A percentile compares a stretch with the other conserved stretches of the same genome.
Conservation (phyloP, 1,140 invertebrate species). For the Eurosta solidaginis region DNA sequence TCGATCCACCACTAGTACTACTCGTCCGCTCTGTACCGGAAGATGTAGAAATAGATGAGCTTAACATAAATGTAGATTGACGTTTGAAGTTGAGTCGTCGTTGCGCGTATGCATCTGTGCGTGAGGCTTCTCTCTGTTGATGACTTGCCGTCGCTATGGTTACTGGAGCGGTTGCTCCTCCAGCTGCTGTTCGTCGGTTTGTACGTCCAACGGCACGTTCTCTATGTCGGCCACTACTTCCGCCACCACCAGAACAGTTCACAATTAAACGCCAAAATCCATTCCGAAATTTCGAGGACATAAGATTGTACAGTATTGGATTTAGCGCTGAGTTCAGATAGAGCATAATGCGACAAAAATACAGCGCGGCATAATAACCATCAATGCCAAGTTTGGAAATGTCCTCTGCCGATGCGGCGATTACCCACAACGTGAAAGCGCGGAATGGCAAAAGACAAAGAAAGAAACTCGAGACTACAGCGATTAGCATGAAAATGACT, state of each 20-base stretch:
- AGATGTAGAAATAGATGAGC: constrained; percentile 51
- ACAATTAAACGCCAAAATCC: constrained; percentile 70
- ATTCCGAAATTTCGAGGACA: constrained; percentile 84
- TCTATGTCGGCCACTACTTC: not conserved
- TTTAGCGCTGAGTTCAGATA: constrained; percentile 87
- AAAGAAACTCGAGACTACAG: constrained; percentile 85
- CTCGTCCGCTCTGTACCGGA: constrained; percentile 52
- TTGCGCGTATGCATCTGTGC: not conserved
- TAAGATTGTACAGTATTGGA: constrained; percentile 84
- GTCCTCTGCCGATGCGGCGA: constrained; percentile 69
- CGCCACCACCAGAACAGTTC: constrained; percentile 37
- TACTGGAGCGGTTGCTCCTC: not conserved
- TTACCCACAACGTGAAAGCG: constrained; percentile 80
- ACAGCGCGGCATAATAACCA: constrained; percentile 79
- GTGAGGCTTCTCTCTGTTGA: not conserved
- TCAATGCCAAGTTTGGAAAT: constrained; percentile 71
- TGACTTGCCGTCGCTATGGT: not conserved
- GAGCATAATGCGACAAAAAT: constrained; percentile 80
- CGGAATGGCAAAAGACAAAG: constrained; percentile 83
- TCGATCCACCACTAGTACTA: constrained; percentile 50
- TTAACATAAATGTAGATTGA: constrained; percentile 52
- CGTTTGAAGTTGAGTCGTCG: constrained; percentile 43
- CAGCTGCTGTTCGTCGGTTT: not conserved
- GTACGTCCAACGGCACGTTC: not conserved
- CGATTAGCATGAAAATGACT: constrained; percentile 81